phyloP scores from a whole-genome alignment of 2,888 invertebrate genomes.

The Temnothorax unifasciatus region DNA sequence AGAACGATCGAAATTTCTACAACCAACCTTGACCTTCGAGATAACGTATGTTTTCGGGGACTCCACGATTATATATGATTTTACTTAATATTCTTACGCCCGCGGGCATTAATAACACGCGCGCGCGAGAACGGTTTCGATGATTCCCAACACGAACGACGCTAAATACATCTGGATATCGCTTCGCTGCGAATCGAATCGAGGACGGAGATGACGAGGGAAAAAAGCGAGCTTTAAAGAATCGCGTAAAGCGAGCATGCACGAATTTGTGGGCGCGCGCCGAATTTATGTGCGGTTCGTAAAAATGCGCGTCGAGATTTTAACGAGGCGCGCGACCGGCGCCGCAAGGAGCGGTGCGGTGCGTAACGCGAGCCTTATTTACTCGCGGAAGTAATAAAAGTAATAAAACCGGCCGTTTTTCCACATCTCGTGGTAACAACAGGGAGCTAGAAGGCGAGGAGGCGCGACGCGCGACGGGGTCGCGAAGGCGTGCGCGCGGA shows the following conservation, averaged over 20 bases:
- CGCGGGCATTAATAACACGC: neutral
- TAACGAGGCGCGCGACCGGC: slow-evolving; percentile 7
- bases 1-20: neutral
- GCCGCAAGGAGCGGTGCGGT: neutral
- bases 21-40: neutral
- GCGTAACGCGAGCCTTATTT: slow-evolving; percentile 31
- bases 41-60: neutral
- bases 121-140: neutral
- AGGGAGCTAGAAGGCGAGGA: no score
- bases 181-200: neutral
- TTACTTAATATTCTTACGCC: neutral
- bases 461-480: neutral
- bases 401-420: slow-evolving; percentile 9
- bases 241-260: neutral
- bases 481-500: neutral
- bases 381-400: slow-evolving; percentile 2
- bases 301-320: neutral
- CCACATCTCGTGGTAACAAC: neutral
- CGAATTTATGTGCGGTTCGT: slow-evolving; percentile 9
- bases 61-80: neutral
- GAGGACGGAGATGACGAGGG: neutral
- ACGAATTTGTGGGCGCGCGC: neutral
- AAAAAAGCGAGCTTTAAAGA: neutral
- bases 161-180: neutral
- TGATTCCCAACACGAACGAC: neutral